phyloP scores from a whole-genome alignment of 2,797 vertebrate species.

The Tapirus indicus region DNA sequence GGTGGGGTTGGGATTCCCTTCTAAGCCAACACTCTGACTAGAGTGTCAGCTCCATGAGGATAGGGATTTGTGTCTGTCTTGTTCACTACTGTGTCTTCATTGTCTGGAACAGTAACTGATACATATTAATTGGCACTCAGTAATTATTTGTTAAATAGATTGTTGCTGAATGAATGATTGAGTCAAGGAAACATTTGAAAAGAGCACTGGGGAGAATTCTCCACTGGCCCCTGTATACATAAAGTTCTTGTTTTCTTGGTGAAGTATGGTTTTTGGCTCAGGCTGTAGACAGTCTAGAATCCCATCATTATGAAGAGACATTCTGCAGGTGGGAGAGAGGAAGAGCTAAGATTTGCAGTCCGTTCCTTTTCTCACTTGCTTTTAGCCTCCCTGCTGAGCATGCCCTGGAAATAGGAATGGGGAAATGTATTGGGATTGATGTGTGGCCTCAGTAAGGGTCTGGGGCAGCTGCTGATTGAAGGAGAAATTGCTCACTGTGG shows the following conservation, averaged over 20 bases:
- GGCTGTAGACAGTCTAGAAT: neutral
- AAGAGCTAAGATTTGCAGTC: neutral
- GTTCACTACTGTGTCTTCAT: neutral
- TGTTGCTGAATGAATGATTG: neutral
- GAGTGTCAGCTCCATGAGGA: neutral
- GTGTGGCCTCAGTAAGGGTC: neutral
- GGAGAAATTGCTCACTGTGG: neutral
- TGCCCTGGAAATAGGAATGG: neutral
- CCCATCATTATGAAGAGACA: neutral
- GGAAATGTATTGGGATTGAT: neutral
- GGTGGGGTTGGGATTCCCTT: neutral
- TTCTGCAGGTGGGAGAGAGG: neutral
- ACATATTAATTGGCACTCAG: neutral
- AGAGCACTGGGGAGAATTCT: neutral
- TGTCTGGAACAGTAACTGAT: neutral
- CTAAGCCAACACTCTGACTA: neutral
- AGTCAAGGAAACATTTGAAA: neutral
- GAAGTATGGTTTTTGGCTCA: neutral
- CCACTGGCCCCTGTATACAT: neutral
- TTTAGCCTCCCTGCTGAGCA: neutral
- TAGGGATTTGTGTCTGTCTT: neutral
- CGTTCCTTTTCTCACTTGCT: neutral
- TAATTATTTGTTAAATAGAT: neutral
- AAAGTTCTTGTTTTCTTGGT: neutral
- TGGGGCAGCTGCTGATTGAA: constrained; percentile 35